These are phyloP conservation scores for Drosophila melanosoma DNA, from an alignment of 2,888 invertebrate species.

Conservation along the genomic window DNA sequence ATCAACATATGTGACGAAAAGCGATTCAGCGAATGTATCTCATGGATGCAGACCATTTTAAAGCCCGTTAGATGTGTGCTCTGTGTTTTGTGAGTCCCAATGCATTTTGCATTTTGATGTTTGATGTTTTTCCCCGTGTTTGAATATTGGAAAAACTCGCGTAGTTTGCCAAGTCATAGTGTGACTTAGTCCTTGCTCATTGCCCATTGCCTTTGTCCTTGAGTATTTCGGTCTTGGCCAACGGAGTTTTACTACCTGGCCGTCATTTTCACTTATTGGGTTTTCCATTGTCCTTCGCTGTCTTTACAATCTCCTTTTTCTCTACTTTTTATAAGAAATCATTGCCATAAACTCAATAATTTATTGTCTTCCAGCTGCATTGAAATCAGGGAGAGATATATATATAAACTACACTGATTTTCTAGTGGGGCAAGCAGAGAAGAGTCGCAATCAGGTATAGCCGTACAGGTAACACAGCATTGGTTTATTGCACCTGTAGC, in stretches of 20 bases:
- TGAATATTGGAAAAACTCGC: constrained; percentile 45
- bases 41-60: constrained; percentile 19
- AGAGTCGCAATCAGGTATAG: constrained; percentile 32
- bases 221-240: constrained; percentile 48
- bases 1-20: constrained; percentile 63
- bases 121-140: constrained; percentile 53
- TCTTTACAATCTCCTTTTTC: constrained; percentile 14
- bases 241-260: constrained; percentile 32
- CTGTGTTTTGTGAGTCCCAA: constrained; percentile 18
- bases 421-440: constrained; percentile 1
- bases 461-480: constrained; percentile 36
- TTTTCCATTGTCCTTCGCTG: constrained; percentile 61
- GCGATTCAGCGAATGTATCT: constrained; percentile 36
- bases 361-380: constrained; percentile 73
- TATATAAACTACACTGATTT: constrained; percentile 41
- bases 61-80: constrained; percentile 50
- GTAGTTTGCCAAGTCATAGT: constrained; percentile 64
- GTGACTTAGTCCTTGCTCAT: constrained; percentile 13
- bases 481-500: constrained; percentile 61
- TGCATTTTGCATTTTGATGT: constrained; percentile 45
- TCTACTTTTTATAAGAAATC: constrained; percentile 46
- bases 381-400: constrained; percentile 37
- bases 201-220: constrained; percentile 36
- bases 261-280: constrained; percentile 65
- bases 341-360: constrained; percentile 69